These are phyloP conservation scores for Varanus komodoensis DNA, from an alignment of 2,113 vertebrate genomes.

Conservation along the genomic window DNA sequence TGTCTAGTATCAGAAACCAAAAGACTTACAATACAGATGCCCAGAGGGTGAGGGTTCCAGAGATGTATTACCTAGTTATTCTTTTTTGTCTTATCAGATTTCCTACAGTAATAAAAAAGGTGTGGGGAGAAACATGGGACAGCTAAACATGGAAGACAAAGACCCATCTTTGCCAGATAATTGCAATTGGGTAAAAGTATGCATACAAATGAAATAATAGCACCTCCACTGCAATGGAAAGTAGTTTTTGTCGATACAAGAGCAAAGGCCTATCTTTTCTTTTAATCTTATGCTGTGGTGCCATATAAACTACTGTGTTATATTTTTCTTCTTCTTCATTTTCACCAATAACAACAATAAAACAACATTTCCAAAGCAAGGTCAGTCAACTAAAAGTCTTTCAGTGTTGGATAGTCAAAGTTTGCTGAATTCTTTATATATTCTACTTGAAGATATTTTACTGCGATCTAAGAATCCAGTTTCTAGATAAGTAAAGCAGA, in stretches of 20 bases:
- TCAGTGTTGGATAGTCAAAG: neutral
- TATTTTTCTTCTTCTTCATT: too few relatives aligned
- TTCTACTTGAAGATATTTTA: conserved; percentile 34
- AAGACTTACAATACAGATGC: neutral
- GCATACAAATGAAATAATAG: neutral
- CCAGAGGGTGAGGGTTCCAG: too few relatives aligned
- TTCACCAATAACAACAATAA: neutral
- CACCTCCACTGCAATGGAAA: neutral
- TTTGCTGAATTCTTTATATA: neutral
- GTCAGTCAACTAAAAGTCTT: neutral
- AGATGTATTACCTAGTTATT: too few relatives aligned
- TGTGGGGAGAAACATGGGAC: too few relatives aligned
- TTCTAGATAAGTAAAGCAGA: conserved; percentile 62
- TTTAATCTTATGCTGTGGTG: neutral
- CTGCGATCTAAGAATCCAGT: conserved; percentile 43
- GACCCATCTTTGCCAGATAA: neutral
- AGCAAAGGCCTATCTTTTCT: neutral
- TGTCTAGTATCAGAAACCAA: neutral
- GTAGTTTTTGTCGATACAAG: neutral
- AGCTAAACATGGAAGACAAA: too few relatives aligned
- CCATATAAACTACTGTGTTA: too few relatives aligned
- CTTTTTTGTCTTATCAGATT: too few relatives aligned
- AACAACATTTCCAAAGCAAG: neutral
- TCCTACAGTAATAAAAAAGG: too few relatives aligned
- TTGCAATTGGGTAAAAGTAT: neutral